Conservation (phyloP, 2,888 invertebrate species). For the Cryptus armator region DNA sequence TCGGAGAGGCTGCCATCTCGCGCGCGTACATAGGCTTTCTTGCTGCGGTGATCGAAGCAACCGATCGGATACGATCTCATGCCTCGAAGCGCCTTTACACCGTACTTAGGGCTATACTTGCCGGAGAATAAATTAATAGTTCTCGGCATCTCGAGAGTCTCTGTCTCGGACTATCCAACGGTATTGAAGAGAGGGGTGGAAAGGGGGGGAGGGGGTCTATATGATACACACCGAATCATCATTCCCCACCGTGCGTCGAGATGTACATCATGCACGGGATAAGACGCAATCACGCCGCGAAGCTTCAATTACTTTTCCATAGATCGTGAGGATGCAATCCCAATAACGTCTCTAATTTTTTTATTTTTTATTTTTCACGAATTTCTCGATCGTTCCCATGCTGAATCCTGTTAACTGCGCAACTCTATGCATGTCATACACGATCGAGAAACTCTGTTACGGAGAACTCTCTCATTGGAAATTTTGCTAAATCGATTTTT, state of each 20-base stretch:
- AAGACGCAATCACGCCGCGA: conserved; percentile 43
- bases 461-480: not conserved
- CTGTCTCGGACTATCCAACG: not conserved
- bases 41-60: conserved; percentile 74
- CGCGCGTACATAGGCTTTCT: conserved; percentile 44
- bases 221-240: conserved; percentile 58
- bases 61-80: conserved; percentile 79
- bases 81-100: conserved; percentile 82
- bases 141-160: conserved; percentile 69
- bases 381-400: conserved; percentile 56
- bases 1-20: conserved; percentile 37
- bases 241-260: conserved; percentile 55
- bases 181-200: no score
- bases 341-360: conserved; percentile 38
- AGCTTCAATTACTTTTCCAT: conserved; percentile 62
- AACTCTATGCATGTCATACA: no score
- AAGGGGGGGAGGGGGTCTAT: not conserved
- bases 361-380: conserved; percentile 20
- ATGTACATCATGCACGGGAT: conserved; percentile 58
- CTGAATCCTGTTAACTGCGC: conserved; percentile 10
- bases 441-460: not conserved
- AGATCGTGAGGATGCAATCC: conserved; percentile 65
- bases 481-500: not conserved
- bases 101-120: conserved; percentile 82
- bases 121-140: conserved; percentile 83